Percentiles rank a stretch among this genome's conserved stretches.
phyloP scores from a whole-genome alignment of 2,888 invertebrate genomes.

The Emesis furor region DNA sequence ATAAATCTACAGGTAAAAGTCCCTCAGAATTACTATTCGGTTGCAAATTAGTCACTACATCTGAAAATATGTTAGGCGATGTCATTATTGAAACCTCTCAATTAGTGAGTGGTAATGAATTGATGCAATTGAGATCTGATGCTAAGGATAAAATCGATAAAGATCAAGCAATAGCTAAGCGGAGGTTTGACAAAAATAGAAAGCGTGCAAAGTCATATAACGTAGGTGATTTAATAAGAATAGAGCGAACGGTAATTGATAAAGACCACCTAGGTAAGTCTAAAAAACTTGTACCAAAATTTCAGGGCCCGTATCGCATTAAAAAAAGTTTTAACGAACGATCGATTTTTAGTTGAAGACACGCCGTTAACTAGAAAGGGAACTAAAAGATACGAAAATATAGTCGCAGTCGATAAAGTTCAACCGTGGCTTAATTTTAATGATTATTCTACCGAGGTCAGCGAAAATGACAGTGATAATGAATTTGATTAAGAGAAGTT shows the following conservation, averaged over 20 bases:
- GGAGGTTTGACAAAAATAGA: constrained; percentile 48
- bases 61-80: constrained; percentile 32
- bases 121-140: constrained; percentile 34
- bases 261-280: constrained; percentile 42
- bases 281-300: constrained; percentile 57
- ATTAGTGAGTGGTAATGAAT: neutral
- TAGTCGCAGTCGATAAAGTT: neutral
- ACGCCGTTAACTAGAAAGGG: neutral
- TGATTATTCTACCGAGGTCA: neutral
- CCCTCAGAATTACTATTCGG: constrained; percentile 62
- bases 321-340: constrained; percentile 1
- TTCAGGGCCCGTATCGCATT: constrained; percentile 64
- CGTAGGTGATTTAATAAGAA: constrained; percentile 60
- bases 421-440: neutral
- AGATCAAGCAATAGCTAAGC: constrained; percentile 53
- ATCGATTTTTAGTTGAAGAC: neutral
- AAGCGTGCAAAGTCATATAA: constrained; percentile 41
- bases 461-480: neutral
- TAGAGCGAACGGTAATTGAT: constrained; percentile 35
- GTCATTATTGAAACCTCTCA: constrained; percentile 40
- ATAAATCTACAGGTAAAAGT: constrained; percentile 47
- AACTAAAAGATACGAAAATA: constrained; percentile 1
- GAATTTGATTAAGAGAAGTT: neutral
- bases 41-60: constrained; percentile 30
- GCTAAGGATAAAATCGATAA: constrained; percentile 32